Evolutionary conservation across 2,888 invertebrate species (phyloP).

Genomic region (Polyploca ridens): DNA sequence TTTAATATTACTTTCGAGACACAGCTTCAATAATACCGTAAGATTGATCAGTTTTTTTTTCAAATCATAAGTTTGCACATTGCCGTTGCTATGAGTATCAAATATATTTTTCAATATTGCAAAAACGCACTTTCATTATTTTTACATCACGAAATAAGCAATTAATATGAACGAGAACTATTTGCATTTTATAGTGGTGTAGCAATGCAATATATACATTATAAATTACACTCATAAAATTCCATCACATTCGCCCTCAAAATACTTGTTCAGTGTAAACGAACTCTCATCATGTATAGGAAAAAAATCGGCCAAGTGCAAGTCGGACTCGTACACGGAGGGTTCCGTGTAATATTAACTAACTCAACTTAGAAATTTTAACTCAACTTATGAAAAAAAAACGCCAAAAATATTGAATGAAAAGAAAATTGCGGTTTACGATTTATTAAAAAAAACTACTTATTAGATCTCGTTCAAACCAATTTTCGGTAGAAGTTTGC

Average conservation of each 20-base stretch:
- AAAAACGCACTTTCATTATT: not conserved
- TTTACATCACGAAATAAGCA: not conserved
- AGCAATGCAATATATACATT: slow-evolving; percentile 20
- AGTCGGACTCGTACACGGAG: no score
- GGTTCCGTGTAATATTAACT: no score
- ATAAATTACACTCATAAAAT: slow-evolving; percentile 31
- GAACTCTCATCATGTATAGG: slow-evolving; percentile 30
- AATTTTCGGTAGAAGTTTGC: no score
- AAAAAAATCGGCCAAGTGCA: no score
- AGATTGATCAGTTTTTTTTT: no score
- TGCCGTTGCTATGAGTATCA: not conserved
- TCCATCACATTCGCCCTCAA: slow-evolving; percentile 22
- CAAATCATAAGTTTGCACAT: not conserved
- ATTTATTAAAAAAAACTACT: no score
- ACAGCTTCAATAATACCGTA: not conserved
- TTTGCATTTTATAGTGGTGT: not conserved
- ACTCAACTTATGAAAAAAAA: no score
- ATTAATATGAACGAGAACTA: not conserved
- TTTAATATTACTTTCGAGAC: not conserved
- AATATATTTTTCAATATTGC: not conserved
- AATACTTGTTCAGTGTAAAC: slow-evolving; percentile 16
- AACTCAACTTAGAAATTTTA: no score
- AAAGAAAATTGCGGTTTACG: no score
- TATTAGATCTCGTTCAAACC: no score
- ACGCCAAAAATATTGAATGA: no score